Evolutionary conservation across 2,888 invertebrate genomes (phyloP).

Genomic region (Alsophila aescularia): DNA sequence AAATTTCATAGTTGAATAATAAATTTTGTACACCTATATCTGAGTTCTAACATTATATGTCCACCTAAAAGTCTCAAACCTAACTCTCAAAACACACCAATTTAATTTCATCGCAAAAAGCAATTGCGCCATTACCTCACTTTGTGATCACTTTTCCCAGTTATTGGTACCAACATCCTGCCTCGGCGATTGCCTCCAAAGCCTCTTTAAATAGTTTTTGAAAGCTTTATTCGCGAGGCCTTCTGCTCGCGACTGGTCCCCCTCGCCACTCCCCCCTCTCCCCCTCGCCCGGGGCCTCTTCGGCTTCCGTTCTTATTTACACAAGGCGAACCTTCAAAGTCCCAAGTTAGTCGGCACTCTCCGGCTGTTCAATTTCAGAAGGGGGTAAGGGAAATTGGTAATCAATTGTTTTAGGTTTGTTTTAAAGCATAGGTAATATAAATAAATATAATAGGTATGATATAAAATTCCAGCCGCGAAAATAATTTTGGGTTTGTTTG

Average conservation of each 20-base stretch:
- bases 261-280: conserved; percentile 25
- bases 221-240: conserved; percentile 62
- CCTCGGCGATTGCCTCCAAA: conserved; percentile 62
- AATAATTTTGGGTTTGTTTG: conserved; percentile 22
- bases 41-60: no score
- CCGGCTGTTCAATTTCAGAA: conserved; percentile 50
- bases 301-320: conserved; percentile 70
- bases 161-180: conserved; percentile 44
- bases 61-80: no score
- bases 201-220: conserved; percentile 78
- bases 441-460: no score
- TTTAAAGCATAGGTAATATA: conserved; percentile 28
- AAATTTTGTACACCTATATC: no score
- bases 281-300: conserved; percentile 38
- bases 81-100: neutral
- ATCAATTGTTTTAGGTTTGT: conserved; percentile 39
- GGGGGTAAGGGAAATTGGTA: conserved; percentile 44
- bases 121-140: conserved; percentile 17
- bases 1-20: no score
- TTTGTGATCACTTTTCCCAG: conserved; percentile 28
- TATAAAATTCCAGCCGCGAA: conserved; percentile 16
- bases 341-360: conserved; percentile 62
- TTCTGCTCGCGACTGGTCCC: conserved; percentile 56
- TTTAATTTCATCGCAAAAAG: conserved; percentile 25
- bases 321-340: conserved; percentile 68